These are phyloP conservation scores for Aegotheles bennettii DNA, from an alignment of 2,113 vertebrate genomes.

Conservation along the genomic window DNA sequence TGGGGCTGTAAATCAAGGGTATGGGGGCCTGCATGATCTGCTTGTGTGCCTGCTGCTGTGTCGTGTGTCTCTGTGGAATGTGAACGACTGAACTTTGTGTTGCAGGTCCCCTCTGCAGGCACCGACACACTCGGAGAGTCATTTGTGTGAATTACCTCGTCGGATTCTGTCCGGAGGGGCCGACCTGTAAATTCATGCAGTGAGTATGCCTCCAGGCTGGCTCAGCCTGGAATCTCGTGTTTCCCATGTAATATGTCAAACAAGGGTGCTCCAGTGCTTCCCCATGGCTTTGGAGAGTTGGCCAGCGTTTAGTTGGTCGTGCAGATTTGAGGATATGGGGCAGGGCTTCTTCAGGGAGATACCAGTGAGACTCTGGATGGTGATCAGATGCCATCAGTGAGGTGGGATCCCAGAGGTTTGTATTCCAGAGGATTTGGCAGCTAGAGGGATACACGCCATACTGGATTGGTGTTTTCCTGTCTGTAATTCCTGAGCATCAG, in stretches of 20 bases:
- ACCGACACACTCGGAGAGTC: constrained; percentile 94
- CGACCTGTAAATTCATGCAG: constrained; percentile 99
- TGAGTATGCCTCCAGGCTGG: constrained; percentile 73
- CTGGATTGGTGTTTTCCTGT: not conserved
- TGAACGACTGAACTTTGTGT: constrained; percentile 11
- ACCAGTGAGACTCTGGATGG: not conserved
- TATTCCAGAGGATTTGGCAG: not conserved
- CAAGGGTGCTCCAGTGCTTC: not conserved
- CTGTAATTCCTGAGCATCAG: not conserved
- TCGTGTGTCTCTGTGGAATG: accelerated
- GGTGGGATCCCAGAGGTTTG: not conserved
- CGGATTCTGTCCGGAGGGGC: constrained; percentile 97
- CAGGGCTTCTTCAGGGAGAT: not conserved
- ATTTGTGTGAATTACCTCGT: constrained; percentile 98
- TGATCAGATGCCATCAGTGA: not conserved
- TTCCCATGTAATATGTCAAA: not conserved
- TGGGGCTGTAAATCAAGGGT: not conserved
- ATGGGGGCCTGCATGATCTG: not conserved
- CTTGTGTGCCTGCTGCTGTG: not conserved
- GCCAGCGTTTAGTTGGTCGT: not conserved
- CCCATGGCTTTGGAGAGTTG: not conserved
- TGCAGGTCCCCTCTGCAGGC: constrained; percentile 93
- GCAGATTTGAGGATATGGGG: not conserved
- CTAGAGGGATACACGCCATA: not conserved
- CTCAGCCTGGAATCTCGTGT: not conserved